Evolutionary conservation across 2,888 invertebrate species (phyloP).

Genomic region (Acanthosepion esculentum): DNA sequence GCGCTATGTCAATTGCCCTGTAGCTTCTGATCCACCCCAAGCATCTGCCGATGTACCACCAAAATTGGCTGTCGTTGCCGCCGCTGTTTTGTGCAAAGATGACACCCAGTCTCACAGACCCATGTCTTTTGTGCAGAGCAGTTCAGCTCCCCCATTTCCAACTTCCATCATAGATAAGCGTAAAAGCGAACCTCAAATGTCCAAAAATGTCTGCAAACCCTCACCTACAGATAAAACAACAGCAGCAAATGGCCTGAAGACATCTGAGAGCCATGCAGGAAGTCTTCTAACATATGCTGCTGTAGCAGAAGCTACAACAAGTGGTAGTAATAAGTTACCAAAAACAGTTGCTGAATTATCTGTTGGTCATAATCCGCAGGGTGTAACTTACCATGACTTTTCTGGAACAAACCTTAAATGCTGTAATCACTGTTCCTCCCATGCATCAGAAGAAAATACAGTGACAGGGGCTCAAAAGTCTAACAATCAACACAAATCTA

Average conservation of each 20-base stretch:
- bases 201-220: constrained; percentile 33
- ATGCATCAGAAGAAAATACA: neutral
- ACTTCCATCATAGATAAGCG: neutral
- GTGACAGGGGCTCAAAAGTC: neutral
- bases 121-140: constrained; percentile 25
- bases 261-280: neutral
- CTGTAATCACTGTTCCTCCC: neutral
- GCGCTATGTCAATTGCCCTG: constrained; percentile 43
- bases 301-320: constrained; percentile 38
- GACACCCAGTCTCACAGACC: neutral
- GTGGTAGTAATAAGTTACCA: neutral
- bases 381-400: constrained; percentile 46
- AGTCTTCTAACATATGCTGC: constrained; percentile 23
- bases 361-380: constrained; percentile 38
- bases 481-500: neutral
- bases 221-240: neutral
- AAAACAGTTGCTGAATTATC: neutral
- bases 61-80: neutral
- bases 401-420: neutral
- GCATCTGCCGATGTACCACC: constrained; percentile 25
- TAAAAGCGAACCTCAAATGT: constrained; percentile 38
- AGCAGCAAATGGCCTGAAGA: neutral
- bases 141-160: neutral
- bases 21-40: constrained; percentile 35
- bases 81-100: neutral